Evolutionary conservation across 2,113 vertebrate species (phyloP).

Genomic region (Gopherus evgoodei): DNA sequence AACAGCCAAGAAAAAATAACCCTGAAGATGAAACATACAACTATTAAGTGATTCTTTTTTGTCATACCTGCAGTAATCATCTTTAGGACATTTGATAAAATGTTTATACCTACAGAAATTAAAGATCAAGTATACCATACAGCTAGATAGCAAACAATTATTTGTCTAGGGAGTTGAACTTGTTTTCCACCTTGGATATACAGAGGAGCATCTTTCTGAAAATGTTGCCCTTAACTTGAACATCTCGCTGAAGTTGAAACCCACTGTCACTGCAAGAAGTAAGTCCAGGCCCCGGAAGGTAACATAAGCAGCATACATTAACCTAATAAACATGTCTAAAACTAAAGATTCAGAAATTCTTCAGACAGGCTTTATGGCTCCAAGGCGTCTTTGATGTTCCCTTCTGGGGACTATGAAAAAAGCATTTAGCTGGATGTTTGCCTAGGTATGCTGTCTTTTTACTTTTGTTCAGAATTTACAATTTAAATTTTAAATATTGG

Average conservation of each 20-base stretch:
- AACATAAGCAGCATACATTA: not conserved
- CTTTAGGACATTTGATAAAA: not conserved
- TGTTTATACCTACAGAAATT: not conserved
- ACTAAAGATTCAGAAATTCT: not conserved
- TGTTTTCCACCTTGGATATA: not conserved
- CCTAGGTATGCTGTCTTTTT: slow-evolving; percentile 3
- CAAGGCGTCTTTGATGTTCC: not conserved
- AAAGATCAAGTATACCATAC: not conserved
- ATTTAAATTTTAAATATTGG: slow-evolving; percentile 5
- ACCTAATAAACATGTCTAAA: not conserved
- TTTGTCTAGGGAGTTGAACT: not conserved
- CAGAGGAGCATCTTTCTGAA: not conserved
- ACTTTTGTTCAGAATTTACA: not conserved
- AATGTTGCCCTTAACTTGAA: not conserved
- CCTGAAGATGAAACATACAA: not conserved
- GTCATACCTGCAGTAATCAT: not conserved
- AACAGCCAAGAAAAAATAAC: not conserved
- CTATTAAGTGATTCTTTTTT: not conserved
- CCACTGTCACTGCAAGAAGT: not conserved
- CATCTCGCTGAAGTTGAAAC: not conserved
- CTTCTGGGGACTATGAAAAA: slow-evolving; percentile 37
- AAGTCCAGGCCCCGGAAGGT: not conserved
- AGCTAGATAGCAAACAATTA: not conserved
- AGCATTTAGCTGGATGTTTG: slow-evolving; percentile 45
- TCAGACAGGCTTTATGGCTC: not conserved